A percentile compares a stretch with the other conserved stretches of the same genome.
phyloP scores from a whole-genome alignment of 2,797 vertebrate species.

The Zenarchopterus dispar region DNA sequence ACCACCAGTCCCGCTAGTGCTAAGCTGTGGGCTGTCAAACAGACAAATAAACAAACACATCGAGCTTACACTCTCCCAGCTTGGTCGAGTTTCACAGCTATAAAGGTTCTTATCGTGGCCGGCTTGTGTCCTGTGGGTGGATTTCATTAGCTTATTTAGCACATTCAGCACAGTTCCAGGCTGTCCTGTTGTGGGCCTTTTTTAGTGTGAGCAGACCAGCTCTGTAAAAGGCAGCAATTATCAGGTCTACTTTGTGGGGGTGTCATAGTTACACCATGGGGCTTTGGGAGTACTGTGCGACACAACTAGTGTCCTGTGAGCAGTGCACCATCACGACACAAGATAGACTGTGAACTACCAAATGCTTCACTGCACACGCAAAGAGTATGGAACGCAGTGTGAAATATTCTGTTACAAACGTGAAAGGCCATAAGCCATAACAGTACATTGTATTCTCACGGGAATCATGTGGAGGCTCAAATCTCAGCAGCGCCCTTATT shows the following conservation, averaged over 20 bases:
- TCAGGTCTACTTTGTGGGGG: slow-evolving; percentile 71
- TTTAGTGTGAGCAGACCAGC: slow-evolving; percentile 62
- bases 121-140: slow-evolving; percentile 77
- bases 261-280: slow-evolving; percentile 68
- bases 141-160: slow-evolving; percentile 80
- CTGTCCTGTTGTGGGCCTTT: slow-evolving; percentile 75
- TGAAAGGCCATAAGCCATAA: slow-evolving; percentile 57
- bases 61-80: slow-evolving; percentile 62
- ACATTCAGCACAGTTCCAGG: slow-evolving; percentile 70
- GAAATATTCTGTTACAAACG: slow-evolving; percentile 66
- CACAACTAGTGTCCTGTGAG: slow-evolving; percentile 37
- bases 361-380: slow-evolving; percentile 55
- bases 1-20: slow-evolving; percentile 64
- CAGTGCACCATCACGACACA: slow-evolving; percentile 48
- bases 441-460: slow-evolving; percentile 63
- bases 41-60: slow-evolving; percentile 75
- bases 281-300: slow-evolving; percentile 28
- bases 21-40: slow-evolving; percentile 65
- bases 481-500: background rate
- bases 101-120: slow-evolving; percentile 76
- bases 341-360: slow-evolving; percentile 53
- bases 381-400: slow-evolving; percentile 53
- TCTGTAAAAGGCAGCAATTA: slow-evolving; percentile 76
- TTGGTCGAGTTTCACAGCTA: slow-evolving; percentile 69
- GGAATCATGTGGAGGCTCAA: slow-evolving; percentile 34